Evolutionary conservation across 1,140 invertebrate genomes (phyloP).

Genomic region (Maconellicoccus hirsutus): DNA sequence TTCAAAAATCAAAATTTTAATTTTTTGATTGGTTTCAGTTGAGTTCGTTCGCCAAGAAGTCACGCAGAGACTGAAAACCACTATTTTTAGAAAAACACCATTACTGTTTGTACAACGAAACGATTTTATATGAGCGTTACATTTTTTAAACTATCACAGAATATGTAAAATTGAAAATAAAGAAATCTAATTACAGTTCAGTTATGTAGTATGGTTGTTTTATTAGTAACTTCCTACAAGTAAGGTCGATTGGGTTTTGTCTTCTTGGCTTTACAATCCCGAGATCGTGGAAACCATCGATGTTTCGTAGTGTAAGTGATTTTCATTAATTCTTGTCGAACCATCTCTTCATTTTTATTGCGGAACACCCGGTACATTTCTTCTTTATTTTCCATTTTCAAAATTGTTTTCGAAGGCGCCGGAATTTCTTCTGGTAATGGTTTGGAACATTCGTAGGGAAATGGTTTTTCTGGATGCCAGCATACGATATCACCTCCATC

Average conservation of each 20-base stretch:
- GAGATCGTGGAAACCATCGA: slow-evolving; percentile 56
- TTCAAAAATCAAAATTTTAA: neutral
- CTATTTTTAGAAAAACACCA: no score
- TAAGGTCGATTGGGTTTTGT: neutral
- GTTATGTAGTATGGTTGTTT: no score
- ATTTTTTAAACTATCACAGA: no score
- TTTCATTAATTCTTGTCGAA: slow-evolving; percentile 54
- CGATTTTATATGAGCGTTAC: no score
- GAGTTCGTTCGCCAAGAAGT: neutral
- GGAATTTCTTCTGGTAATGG: slow-evolving; percentile 45
- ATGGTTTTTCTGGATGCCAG: slow-evolving; percentile 68
- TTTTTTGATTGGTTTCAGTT: neutral
- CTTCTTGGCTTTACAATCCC: neutral
- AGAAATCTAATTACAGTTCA: no score
- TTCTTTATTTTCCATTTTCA: slow-evolving; percentile 49
- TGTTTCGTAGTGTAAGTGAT: slow-evolving; percentile 69
- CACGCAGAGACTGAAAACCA: neutral
- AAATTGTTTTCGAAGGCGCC: slow-evolving; percentile 38
- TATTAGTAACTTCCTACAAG: no score
- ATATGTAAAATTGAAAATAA: no score
- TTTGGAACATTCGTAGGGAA: slow-evolving; percentile 73
- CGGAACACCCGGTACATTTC: slow-evolving; percentile 52
- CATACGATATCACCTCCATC: slow-evolving; percentile 67
- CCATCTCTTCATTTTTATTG: slow-evolving; percentile 44
- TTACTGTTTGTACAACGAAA: neutral